These are phyloP conservation scores for Stigmatopora argus DNA, from an alignment of 2,113 vertebrate species.

Conservation along the genomic window DNA sequence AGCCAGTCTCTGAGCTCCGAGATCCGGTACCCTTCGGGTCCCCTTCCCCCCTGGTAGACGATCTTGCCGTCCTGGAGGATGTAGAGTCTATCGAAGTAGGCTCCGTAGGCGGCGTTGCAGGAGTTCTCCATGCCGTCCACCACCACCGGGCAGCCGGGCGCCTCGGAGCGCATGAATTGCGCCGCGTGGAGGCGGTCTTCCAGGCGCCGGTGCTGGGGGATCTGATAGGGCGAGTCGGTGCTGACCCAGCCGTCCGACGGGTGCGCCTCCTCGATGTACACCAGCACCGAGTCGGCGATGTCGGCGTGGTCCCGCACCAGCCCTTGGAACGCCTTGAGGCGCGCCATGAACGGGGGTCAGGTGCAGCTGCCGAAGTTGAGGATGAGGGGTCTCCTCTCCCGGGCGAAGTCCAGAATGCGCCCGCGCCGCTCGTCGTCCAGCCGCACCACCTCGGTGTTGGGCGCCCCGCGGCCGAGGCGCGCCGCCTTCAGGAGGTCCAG, in stretches of 20 bases:
- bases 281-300: constrained; percentile 87
- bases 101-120: constrained; percentile 90
- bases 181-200: constrained; percentile 87
- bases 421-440: constrained; percentile 74
- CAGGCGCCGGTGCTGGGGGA: constrained; percentile 87
- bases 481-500: constrained; percentile 93
- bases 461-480: constrained; percentile 80
- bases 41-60: constrained; percentile 90
- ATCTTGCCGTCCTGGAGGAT: constrained; percentile 82
- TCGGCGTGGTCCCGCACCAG: constrained; percentile 82
- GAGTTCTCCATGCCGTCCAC: constrained; percentile 93
- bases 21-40: constrained; percentile 91
- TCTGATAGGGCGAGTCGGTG: constrained; percentile 89
- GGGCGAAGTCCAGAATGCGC: constrained; percentile 84
- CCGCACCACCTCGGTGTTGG: constrained; percentile 87
- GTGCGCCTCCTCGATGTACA: constrained; percentile 97
- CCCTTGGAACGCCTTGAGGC: constrained; percentile 87
- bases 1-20: constrained; percentile 89
- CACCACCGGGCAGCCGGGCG: constrained; percentile 81
- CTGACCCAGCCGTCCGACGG: constrained; percentile 95
- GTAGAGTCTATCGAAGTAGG: constrained; percentile 95
- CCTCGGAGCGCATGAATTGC: constrained; percentile 81
- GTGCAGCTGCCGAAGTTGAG: constrained; percentile 98
- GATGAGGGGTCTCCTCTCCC: constrained; percentile 82
- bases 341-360: constrained; percentile 98